Evolutionary conservation across 1,140 invertebrate genomes (phyloP), one percentile per base, ranked within the genome.

Genomic region (Micrasema minimum): DNA sequence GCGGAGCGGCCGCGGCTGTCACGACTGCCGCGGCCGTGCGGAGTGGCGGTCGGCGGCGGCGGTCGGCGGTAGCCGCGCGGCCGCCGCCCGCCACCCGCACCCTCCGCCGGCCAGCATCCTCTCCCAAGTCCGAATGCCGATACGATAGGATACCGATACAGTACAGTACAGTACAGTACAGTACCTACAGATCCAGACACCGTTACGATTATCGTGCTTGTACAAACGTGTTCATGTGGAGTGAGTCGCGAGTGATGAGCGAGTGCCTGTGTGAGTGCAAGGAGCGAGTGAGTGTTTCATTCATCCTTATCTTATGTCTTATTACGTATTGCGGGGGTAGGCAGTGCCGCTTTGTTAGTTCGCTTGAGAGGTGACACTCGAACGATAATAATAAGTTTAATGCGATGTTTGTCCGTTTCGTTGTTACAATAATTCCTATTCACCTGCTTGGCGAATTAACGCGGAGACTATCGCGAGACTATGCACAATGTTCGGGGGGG

Each of bases 1-100:
- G n/a, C n/a, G n/a, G n/a, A n/a, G n/a, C n/a, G n/a, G n/a, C 53
- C 94, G 96, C 81, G 93, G 96, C 84, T 89, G 93, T 78, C 88
- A 89, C 79, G 93, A 96, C 77, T 89, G 92, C 80, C 90, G 94
- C 81, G 96, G 96, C 66, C 64, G 64, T 64, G 43, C 65, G 38
- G 55, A 70, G 59, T 64, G 67, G 35, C 69, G 69, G 26, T 3
- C 41, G 23, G 43, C 57, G 18, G 18, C 64, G 46, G 31, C n/a
- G n/a, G n/a, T n/a, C n/a, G 23, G 26, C 48, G 12, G 26, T 10
- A 22, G 20, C 14, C 69, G 14, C 41, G n/a, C 37, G 11, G 12
- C 38, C 61, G 23, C 22, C 35, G 16, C 7, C 48, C 69, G 62
- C 14, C 23, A n/a, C 26, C 7, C 26, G 26, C 26, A 7, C 26